Evolutionary conservation across 1,140 invertebrate genomes (phyloP).

Genomic region (Psilanteris sp.): DNA sequence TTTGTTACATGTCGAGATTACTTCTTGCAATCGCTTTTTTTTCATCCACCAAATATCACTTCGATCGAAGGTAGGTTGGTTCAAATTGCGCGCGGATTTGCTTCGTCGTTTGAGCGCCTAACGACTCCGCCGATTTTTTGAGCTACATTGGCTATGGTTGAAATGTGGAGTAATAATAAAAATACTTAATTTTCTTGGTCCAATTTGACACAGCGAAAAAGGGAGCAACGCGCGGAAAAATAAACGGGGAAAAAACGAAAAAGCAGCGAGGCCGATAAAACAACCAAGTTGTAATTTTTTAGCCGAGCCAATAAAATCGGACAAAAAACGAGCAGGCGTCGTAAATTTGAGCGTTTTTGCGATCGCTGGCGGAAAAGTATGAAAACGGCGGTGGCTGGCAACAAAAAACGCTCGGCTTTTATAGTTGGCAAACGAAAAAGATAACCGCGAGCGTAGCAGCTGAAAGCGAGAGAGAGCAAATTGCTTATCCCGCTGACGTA

Average conservation of each 20-base stretch:
- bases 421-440: conserved; percentile 35
- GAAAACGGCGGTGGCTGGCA: conserved; percentile 36
- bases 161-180: too few species aligned
- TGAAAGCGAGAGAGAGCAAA: conserved; percentile 35
- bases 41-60: too few species aligned
- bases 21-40: too few species aligned
- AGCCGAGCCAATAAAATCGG: conserved; percentile 9
- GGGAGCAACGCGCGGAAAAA: too few species aligned
- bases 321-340: conserved; percentile 30
- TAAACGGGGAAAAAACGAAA: not conserved
- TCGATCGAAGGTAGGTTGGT: too few species aligned
- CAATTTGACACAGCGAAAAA: not conserved
- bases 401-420: conserved; percentile 36
- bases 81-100: too few species aligned
- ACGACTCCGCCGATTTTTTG: too few species aligned
- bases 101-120: too few species aligned
- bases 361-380: conserved; percentile 40
- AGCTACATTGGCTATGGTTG: too few species aligned
- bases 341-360: conserved; percentile 40
- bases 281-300: conserved; percentile 11
- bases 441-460: conserved; percentile 6
- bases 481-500: conserved; percentile 50
- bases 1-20: too few species aligned
- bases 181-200: too few species aligned
- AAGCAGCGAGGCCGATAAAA: conserved; percentile 1